These are phyloP conservation scores for Psilopsiagon aurifrons DNA, from an alignment of 2,113 vertebrate genomes.

Conservation along the genomic window DNA sequence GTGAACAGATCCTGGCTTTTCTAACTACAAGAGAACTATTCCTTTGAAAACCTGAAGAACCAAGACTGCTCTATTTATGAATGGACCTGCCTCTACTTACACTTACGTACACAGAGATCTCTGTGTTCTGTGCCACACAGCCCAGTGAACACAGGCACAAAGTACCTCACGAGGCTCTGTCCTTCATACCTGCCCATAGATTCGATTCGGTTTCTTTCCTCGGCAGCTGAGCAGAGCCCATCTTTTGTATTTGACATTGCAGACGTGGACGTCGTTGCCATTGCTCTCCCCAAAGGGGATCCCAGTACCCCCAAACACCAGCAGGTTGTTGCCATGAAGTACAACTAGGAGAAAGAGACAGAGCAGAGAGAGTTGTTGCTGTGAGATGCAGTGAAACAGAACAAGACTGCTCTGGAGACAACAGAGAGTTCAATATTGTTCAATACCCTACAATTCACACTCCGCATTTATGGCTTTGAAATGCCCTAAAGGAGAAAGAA, in stretches of 20 bases:
- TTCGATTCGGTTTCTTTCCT: constrained; percentile 95
- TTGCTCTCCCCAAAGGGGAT: constrained; percentile 98
- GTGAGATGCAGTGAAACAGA: background rate
- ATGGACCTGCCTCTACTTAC: background rate
- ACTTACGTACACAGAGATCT: fast-evolving
- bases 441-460: background rate
- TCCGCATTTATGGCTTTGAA: fast-evolving
- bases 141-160: fast-evolving
- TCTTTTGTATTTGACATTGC: constrained; percentile 94
- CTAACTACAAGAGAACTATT: background rate
- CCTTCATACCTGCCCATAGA: constrained; percentile 91
- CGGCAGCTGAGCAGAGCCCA: constrained; percentile 95
- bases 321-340: constrained; percentile 94
- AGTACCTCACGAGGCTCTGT: fast-evolving
- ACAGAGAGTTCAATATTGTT: fast-evolving
- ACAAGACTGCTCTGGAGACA: fast-evolving
- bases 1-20: background rate
- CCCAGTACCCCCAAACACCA: constrained; percentile 96
- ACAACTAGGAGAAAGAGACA: constrained; percentile 79
- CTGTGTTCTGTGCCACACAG: fast-evolving
- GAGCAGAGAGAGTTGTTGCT: background rate
- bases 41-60: background rate
- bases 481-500: background rate
- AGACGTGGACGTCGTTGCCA: constrained; percentile 95
- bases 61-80: fast-evolving